Conservation (phyloP, 2,113 vertebrate genomes). For the Ia io region DNA sequence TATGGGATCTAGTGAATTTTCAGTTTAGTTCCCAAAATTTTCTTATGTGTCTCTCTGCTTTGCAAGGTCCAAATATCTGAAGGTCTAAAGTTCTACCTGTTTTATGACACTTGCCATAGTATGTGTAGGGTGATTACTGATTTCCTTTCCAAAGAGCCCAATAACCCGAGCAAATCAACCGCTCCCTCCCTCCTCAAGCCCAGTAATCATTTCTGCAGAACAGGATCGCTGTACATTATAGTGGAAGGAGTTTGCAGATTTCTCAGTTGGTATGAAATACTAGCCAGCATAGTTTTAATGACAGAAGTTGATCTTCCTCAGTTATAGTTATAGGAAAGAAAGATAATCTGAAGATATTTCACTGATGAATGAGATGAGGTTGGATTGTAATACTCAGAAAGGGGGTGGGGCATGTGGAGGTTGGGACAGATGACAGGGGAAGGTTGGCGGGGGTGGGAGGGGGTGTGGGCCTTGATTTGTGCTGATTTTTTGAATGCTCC, state of each 20-base stretch:
- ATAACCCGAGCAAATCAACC: neutral
- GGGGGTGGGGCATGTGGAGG: neutral
- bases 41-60: neutral
- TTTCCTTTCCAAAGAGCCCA: slow-evolving; percentile 37
- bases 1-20: neutral
- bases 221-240: neutral
- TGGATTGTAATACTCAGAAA: neutral
- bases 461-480: neutral
- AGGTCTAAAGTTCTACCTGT: slow-evolving; percentile 11
- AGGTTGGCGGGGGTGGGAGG: too few relatives aligned
- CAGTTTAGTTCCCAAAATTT: neutral
- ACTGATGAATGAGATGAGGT: neutral
- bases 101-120: neutral
- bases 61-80: neutral
- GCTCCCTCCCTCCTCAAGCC: neutral
- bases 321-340: neutral
- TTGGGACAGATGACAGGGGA: neutral
- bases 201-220: neutral
- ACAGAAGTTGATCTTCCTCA: neutral
- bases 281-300: neutral
- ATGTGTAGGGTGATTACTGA: neutral
- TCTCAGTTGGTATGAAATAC: neutral
- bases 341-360: neutral
- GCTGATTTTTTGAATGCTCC: neutral
- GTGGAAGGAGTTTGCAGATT: neutral